Evolutionary conservation across 2,888 invertebrate genomes (phyloP), one percentile per base, ranked within the genome.

Genomic region (Encarsia formosa): DNA sequence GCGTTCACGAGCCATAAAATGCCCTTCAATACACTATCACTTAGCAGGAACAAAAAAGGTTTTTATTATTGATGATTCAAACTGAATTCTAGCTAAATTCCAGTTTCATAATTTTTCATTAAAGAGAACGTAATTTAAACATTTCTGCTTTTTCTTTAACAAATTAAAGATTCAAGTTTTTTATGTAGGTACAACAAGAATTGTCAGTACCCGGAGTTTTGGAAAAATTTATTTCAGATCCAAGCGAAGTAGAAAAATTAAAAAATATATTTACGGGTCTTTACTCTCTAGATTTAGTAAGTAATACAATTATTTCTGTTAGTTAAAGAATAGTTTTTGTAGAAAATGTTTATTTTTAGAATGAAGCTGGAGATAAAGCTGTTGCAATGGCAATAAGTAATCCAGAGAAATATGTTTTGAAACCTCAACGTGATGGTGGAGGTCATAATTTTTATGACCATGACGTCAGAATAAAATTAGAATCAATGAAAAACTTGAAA

Each of bases 391-490:
- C 78, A 15, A 61, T 82, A 3, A 61, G 68, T 4, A 64, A 79
- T 50, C 83, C 84, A 4, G 68, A 75, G 2, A 85, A 86, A 57
- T 98, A 83, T 77, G 97, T 98, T 1, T 74, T 98, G 58, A 98
- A 98, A 74, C 98, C 98, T 0, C 97, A 98, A 74, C 81, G 97
- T 38, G 98, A 98, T 76, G 98, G 98, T 15, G 98, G 98, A 61
- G 97, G 97, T 47, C 88, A 97, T 75, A 97, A 97, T 71, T 74
- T 93, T 41, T 97, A 95, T 73, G 93, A 90, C 0, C 75, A 81
- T 1, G 88, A 93, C 34, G 84, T 97, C 44, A 79, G 79, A 52
- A 79, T 79, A 29, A 82, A 82, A 5, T 74, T 90, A 3, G 72
- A 77, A 66, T 69, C 76, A 62, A 84, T 86, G 76, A 79, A 81